These are phyloP conservation scores for Palythoa grandis DNA, from an alignment of 92 coral and sea anemone genomes.

Conservation along the genomic window DNA sequence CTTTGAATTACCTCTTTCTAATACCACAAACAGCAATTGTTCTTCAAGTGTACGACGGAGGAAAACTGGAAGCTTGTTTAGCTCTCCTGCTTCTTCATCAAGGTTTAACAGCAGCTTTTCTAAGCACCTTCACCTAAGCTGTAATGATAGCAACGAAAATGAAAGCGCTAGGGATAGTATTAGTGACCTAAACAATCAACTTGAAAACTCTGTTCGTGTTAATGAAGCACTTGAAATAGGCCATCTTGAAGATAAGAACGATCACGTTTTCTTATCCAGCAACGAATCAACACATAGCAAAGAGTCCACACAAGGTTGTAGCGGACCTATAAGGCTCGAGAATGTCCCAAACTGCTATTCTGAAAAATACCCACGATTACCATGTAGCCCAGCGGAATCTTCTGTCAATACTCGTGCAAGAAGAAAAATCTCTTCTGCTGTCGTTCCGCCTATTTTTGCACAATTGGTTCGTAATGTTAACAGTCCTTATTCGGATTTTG, in stretches of 20 bases:
- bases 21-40: constrained; percentile 12
- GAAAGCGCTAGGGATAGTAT: neutral
- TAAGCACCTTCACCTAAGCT: constrained; percentile 54
- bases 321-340: neutral
- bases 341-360: neutral
- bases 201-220: neutral
- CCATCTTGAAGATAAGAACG: neutral
- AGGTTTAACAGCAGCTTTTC: constrained; percentile 48
- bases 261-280: neutral
- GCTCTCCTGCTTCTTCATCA: constrained; percentile 22
- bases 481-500: constrained; percentile 85
- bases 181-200: neutral
- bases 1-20: neutral
- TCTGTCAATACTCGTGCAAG: constrained; percentile 64
- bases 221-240: neutral
- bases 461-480: constrained; percentile 71
- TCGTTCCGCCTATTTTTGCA: constrained; percentile 84
- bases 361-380: neutral
- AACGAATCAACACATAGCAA: neutral
- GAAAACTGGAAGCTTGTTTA: constrained; percentile 37
- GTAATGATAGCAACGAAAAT: constrained; percentile 29
- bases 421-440: constrained; percentile 70
- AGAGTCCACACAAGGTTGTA: neutral
- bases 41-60: constrained; percentile 18
- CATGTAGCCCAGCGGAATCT: constrained; percentile 4